Evolutionary conservation across 2,888 invertebrate species (phyloP).

Genomic region (Theretra japonica): DNA sequence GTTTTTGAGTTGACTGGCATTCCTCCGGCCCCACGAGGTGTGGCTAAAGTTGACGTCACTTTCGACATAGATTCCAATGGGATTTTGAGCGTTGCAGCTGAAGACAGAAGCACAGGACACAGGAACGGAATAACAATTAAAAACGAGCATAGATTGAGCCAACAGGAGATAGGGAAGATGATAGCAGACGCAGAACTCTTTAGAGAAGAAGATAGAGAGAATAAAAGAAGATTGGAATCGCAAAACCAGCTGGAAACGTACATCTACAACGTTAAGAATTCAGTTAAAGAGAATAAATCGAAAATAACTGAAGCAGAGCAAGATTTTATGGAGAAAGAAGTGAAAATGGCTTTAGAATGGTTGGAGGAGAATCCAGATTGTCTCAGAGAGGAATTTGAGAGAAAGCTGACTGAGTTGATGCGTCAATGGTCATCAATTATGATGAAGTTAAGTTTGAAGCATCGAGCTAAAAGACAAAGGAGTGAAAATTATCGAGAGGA

Average conservation of each 20-base stretch:
- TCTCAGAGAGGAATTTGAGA: conserved; percentile 63
- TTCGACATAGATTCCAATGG: conserved; percentile 67
- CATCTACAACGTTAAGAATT: conserved; percentile 60
- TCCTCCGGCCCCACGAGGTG: conserved; percentile 68
- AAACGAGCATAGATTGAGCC: conserved; percentile 60
- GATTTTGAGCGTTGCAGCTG: conserved; percentile 63
- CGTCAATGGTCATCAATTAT: conserved; percentile 58
- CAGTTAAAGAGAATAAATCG: conserved; percentile 52
- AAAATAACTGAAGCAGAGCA: conserved; percentile 54
- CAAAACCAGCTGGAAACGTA: conserved; percentile 69
- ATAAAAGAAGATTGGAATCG: conserved; percentile 60
- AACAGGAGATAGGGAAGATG: conserved; percentile 62
- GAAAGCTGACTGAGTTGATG: conserved; percentile 63
- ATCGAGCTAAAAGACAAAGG: conserved; percentile 55
- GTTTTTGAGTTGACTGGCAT: conserved; percentile 64
- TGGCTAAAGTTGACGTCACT: conserved; percentile 66
- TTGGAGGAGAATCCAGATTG: conserved; percentile 60
- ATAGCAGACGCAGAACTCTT: conserved; percentile 60
- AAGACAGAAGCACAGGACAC: conserved; percentile 62
- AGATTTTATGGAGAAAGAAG: conserved; percentile 56
- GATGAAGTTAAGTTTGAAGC: conserved; percentile 53
- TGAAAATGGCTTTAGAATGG: conserved; percentile 60
- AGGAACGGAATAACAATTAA: conserved; percentile 56
- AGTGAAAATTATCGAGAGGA: conserved; percentile 45
- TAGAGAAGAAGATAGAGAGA: conserved; percentile 63